Evolutionary conservation across 2,113 vertebrate genomes (phyloP).

Genomic region (Orycteropus afer): DNA sequence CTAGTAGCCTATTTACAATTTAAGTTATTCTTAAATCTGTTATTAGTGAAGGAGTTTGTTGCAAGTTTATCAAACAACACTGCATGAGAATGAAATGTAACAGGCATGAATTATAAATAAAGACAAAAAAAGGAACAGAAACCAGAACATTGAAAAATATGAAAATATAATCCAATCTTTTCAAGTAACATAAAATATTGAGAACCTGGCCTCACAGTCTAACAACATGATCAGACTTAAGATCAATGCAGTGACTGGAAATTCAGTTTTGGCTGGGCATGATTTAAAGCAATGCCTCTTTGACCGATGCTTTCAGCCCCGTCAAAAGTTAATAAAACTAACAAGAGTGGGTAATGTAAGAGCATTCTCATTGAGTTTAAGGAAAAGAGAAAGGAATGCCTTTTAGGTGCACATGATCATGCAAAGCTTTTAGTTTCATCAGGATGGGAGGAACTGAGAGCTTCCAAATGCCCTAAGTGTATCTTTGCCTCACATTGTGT

Average conservation of each 20-base stretch:
- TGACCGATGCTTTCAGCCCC: background rate
- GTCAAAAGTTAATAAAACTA: background rate
- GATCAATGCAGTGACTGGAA: background rate
- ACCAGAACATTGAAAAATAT: background rate
- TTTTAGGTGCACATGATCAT: accelerated
- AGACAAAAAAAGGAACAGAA: background rate
- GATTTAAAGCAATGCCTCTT: background rate
- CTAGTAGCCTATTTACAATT: background rate
- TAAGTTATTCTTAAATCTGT: too few species aligned
- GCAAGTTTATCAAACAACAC: too few species aligned
- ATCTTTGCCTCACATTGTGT: background rate
- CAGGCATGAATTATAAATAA: background rate
- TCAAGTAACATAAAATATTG: background rate
- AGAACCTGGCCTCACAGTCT: background rate
- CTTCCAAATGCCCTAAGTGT: background rate
- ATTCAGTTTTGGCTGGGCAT: background rate
- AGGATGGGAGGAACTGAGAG: background rate
- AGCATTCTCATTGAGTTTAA: too few species aligned
- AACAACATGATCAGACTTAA: background rate
- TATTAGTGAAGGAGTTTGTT: background rate
- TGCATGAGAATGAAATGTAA: background rate
- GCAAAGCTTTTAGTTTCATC: background rate
- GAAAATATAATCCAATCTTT: too few species aligned
- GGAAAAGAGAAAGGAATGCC: background rate
- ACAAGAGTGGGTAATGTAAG: background rate